Percentiles rank a stretch among this genome's conserved stretches.
Conservation (phyloP, 2,888 invertebrate species). For the Phortica okadai region DNA sequence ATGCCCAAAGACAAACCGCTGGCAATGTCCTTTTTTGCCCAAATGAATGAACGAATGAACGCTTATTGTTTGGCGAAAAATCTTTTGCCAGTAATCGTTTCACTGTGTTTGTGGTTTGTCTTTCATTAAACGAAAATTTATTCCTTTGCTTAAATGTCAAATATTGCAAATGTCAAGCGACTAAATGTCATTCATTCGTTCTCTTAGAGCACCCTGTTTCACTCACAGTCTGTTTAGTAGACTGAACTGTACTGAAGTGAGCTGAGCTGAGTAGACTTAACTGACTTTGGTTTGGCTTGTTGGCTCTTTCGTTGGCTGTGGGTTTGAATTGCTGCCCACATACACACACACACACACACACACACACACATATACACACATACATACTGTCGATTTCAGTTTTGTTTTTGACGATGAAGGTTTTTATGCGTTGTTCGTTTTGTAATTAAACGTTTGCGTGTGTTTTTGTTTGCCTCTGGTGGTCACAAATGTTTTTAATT, state of each 20-base stretch:
- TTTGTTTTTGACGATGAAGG: neutral
- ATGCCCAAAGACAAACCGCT: neutral
- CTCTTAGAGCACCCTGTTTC: too few species aligned
- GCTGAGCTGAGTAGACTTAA: too few species aligned
- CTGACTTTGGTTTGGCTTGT: too few species aligned
- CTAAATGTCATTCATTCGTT: conserved; percentile 56
- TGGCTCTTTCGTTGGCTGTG: neutral
- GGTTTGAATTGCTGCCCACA: neutral
- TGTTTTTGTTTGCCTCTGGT: conserved; percentile 49
- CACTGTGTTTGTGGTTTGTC: conserved; percentile 49
- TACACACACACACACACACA: neutral
- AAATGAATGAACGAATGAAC: too few species aligned
- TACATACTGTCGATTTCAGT: too few species aligned
- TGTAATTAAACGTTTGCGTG: conserved; percentile 68
- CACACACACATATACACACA: too few species aligned
- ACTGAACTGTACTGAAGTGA: too few species aligned
- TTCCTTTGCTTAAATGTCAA: conserved; percentile 70
- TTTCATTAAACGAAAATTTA: conserved; percentile 70
- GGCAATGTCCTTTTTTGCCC: neutral
- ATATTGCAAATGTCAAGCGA: conserved; percentile 55
- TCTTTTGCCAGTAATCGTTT: conserved; percentile 28
- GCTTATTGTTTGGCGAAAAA: conserved; percentile 2
- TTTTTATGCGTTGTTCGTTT: conserved; percentile 71
- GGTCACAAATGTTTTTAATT: conserved; percentile 60
- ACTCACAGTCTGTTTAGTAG: too few species aligned